A percentile compares a stretch with the other conserved stretches of the same genome.
Evolutionary conservation across 2,113 vertebrate species (phyloP).

Genomic region (Pyrgilauda ruficollis): DNA sequence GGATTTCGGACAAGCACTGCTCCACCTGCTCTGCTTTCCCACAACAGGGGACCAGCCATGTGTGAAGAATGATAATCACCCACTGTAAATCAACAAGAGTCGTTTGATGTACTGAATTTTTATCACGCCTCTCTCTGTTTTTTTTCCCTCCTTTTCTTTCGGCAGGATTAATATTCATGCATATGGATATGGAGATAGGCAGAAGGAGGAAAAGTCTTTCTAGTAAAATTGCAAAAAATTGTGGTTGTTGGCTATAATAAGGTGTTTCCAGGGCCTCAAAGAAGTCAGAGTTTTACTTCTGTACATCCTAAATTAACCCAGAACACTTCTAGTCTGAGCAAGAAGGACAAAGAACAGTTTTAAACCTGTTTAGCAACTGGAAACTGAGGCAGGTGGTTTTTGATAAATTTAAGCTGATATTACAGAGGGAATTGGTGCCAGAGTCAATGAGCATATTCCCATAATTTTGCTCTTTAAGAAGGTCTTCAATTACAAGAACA

Average conservation of each 20-base stretch:
- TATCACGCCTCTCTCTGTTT: neutral
- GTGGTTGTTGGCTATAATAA: neutral
- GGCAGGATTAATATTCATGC: neutral
- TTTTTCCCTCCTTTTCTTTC: neutral
- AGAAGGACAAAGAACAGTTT: neutral
- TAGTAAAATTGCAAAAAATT: neutral
- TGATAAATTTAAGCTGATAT: neutral
- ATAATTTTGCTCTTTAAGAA: neutral
- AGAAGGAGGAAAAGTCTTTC: neutral
- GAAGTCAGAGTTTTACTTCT: neutral
- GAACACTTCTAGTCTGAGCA: neutral
- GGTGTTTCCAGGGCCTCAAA: neutral
- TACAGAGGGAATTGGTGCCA: neutral
- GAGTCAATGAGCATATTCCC: neutral
- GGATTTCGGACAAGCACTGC: neutral
- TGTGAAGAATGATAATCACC: constrained; percentile 35
- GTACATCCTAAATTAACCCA: neutral
- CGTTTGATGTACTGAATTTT: constrained; percentile 25
- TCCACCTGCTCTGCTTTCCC: constrained; percentile 30
- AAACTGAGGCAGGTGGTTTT: neutral
- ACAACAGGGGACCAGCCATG: neutral
- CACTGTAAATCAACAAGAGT: constrained; percentile 43
- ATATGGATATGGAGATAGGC: neutral
- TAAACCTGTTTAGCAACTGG: neutral
- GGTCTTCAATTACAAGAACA: neutral